Percentiles rank a stretch among this genome's conserved stretches.
Conservation (phyloP, 1,140 invertebrate genomes). For the Macrotrachela quadricornifera region DNA sequence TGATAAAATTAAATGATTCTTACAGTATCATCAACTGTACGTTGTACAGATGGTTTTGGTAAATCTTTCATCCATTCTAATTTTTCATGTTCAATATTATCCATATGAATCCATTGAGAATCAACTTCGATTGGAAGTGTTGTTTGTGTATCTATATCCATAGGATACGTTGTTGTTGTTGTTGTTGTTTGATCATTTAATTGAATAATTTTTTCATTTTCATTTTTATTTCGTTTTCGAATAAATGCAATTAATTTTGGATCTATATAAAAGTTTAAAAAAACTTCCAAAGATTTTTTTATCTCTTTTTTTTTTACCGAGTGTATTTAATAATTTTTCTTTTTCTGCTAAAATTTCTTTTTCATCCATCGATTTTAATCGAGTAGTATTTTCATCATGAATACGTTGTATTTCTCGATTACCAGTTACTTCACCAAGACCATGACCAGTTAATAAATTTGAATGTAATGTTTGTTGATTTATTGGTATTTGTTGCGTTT, state of each 20-base stretch:
- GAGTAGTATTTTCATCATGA: slow-evolving; percentile 48
- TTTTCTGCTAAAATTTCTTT: slow-evolving; percentile 53
- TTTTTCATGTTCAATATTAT: slow-evolving; percentile 55
- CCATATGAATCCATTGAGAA: slow-evolving; percentile 55
- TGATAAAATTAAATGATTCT: not conserved
- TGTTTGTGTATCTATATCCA: slow-evolving; percentile 13
- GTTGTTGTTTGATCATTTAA: slow-evolving; percentile 2
- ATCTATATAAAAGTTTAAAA: slow-evolving; percentile 5
- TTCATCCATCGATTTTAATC: slow-evolving; percentile 44
- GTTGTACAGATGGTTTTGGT: too few relatives aligned
- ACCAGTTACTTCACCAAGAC: not conserved
- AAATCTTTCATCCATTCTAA: slow-evolving; percentile 48
- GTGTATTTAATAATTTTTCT: slow-evolving; percentile 36
- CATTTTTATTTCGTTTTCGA: slow-evolving; percentile 10
- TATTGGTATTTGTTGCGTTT: too few relatives aligned
- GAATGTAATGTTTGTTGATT: not conserved
- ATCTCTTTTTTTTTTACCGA: too few relatives aligned
- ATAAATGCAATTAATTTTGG: slow-evolving; percentile 8
- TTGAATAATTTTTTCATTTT: not conserved
- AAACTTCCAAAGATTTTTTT: too few relatives aligned
- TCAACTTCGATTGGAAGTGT: slow-evolving; percentile 15
- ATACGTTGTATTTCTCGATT: slow-evolving; percentile 34
- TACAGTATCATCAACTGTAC: not conserved
- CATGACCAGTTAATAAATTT: slow-evolving; percentile 2
- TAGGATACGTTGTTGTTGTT: not conserved